Evolutionary conservation across 2,888 invertebrate species (phyloP).

Genomic region (Sericinus montela): DNA sequence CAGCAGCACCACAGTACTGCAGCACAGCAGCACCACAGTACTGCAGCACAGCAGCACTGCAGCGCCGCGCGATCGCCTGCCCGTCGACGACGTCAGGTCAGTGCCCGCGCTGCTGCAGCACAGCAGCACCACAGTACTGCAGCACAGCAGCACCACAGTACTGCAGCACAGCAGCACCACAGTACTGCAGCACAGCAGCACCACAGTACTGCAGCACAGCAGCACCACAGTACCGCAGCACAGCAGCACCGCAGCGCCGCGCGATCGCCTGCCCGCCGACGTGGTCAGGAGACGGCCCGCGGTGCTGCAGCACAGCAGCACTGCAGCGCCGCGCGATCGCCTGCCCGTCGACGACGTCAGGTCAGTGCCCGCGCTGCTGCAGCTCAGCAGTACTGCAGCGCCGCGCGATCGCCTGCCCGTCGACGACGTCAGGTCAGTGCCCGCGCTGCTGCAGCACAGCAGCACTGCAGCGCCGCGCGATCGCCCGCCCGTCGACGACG

Average conservation of each 20-base stretch:
- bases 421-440: constrained; percentile 41
- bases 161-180: too few species aligned
- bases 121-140: too few species aligned
- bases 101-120: background rate
- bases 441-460: constrained; percentile 67
- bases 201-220: too few species aligned
- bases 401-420: constrained; percentile 26
- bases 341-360: constrained; percentile 21
- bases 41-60: constrained; percentile 50
- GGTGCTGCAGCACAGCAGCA: constrained; percentile 57
- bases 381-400: constrained; percentile 46
- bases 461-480: constrained; percentile 38
- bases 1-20: too few species aligned
- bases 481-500: constrained; percentile 21
- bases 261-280: too few species aligned
- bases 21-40: too few species aligned
- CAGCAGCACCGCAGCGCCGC: too few species aligned
- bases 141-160: too few species aligned
- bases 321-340: constrained; percentile 32
- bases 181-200: too few species aligned
- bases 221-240: too few species aligned
- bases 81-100: constrained; percentile 15
- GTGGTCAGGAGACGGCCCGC: constrained; percentile 88
- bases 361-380: constrained; percentile 70
- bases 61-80: constrained; percentile 28